These are phyloP conservation scores for Pterobdella sp. DNA, from an alignment of 2,888 invertebrate genomes.

Conservation along the genomic window DNA sequence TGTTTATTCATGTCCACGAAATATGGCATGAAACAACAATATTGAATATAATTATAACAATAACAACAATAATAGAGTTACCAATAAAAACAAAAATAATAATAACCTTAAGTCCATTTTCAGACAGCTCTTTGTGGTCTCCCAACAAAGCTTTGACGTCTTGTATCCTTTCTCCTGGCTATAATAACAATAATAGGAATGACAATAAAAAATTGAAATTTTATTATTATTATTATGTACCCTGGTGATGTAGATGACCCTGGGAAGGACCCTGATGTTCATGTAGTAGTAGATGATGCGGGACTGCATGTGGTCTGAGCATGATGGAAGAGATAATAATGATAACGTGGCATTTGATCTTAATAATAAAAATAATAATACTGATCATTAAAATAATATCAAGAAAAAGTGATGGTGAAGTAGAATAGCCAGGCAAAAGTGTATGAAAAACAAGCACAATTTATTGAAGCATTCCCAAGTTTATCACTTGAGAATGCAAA, in stretches of 20 bases:
- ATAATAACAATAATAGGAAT: slow-evolving; percentile 37
- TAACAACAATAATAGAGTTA: too few relatives aligned
- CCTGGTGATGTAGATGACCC: slow-evolving; percentile 92
- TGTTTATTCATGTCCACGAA: too few relatives aligned
- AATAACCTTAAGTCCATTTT: slow-evolving; percentile 71
- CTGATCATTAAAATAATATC: too few relatives aligned
- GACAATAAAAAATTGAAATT: neutral
- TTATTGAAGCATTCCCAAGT: too few relatives aligned
- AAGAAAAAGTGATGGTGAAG: too few relatives aligned
- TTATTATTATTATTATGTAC: slow-evolving; percentile 55
- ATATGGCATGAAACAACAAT: too few relatives aligned
- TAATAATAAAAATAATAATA: neutral
- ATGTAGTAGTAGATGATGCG: slow-evolving; percentile 97
- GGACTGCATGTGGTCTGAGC: slow-evolving; percentile 80
- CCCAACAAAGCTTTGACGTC: neutral
- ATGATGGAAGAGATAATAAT: slow-evolving; percentile 22
- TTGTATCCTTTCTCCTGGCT: neutral
- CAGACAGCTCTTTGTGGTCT: neutral
- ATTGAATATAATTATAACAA: too few relatives aligned
- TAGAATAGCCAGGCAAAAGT: too few relatives aligned
- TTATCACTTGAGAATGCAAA: too few relatives aligned
- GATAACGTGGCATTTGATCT: neutral
- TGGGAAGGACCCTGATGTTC: slow-evolving; percentile 96
- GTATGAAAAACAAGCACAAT: too few relatives aligned
- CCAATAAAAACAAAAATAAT: too few relatives aligned